phyloP scores from a whole-genome alignment of 37 sponge, comb jelly and placozoan genomes.

The Bolinopsis microptera region DNA sequence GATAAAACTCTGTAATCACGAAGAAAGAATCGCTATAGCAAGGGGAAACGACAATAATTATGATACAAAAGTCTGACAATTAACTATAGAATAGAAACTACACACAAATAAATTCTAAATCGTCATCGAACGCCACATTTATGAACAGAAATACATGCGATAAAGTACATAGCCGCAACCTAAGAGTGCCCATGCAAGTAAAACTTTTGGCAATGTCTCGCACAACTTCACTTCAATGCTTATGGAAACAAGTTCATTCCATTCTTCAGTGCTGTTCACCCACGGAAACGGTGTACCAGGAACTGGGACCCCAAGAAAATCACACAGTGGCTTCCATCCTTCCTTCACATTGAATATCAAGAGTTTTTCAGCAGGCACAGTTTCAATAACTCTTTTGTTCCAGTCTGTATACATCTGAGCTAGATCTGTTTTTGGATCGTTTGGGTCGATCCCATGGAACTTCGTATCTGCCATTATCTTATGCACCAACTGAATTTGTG shows the following conservation, averaged over 20 bases:
- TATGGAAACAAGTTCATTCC: neutral
- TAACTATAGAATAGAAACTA: too few species aligned
- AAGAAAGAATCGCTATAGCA: too few species aligned
- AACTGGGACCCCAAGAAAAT: slow-evolving; percentile 36
- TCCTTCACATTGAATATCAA: slow-evolving; percentile 50
- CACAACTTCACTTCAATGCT: neutral
- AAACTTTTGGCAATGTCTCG: neutral
- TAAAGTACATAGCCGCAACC: neutral
- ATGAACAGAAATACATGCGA: neutral
- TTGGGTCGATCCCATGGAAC: neutral
- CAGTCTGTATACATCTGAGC: slow-evolving; percentile 34
- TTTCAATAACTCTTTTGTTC: neutral
- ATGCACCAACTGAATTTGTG: neutral
- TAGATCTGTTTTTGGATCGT: slow-evolving; percentile 19
- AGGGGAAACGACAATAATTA: too few species aligned
- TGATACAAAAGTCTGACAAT: too few species aligned
- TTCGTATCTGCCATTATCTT: neutral
- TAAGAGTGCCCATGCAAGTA: neutral
- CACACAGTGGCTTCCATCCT: slow-evolving; percentile 38
- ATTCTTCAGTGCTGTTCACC: neutral
- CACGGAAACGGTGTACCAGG: slow-evolving; percentile 30
- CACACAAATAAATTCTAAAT: too few species aligned
- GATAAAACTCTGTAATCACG: too few species aligned
- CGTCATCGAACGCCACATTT: too few species aligned
- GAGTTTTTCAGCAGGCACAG: slow-evolving; percentile 50